Conservation (phyloP, 2,888 invertebrate species). For the Salpingus planirostris region DNA sequence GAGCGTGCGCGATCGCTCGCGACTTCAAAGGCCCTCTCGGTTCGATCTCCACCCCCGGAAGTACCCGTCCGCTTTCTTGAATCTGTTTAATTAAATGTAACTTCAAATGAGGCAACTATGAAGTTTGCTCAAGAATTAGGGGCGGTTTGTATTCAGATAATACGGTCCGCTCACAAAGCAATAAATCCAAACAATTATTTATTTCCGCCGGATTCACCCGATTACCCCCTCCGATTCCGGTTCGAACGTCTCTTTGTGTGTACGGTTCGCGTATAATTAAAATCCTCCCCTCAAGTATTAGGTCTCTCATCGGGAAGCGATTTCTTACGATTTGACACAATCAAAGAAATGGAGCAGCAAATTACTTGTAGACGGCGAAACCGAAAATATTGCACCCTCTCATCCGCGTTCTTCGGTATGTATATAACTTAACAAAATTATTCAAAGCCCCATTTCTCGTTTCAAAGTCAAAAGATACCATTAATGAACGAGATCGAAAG, state of each 20-base stretch:
- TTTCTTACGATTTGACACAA: constrained; percentile 15
- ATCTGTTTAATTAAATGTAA: constrained; percentile 17
- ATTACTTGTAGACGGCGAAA: constrained; percentile 17
- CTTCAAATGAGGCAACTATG: constrained; percentile 12
- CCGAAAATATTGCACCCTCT: no score
- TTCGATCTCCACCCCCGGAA: no score
- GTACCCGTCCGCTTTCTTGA: no score
- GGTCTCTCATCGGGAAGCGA: background rate
- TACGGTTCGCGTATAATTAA: constrained; percentile 36
- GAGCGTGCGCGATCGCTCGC: no score
- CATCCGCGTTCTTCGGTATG: no score
- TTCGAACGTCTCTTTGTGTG: constrained; percentile 30
- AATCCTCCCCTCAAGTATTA: constrained; percentile 16
- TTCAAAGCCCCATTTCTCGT: no score
- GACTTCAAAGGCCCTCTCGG: no score
- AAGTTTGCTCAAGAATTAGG: constrained; percentile 17
- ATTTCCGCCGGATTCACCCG: constrained; percentile 35
- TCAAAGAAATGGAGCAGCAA: constrained; percentile 27
- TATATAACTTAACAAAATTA: no score
- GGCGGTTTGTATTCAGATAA: constrained; percentile 10
- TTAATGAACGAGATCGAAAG: constrained; percentile 14
- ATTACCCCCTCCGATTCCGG: constrained; percentile 28
- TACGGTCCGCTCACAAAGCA: constrained; percentile 21
- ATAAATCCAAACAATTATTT: constrained; percentile 38
- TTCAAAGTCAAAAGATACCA: no score